Evolutionary conservation across 2,113 vertebrate genomes (phyloP), one percentile per base, ranked within the genome.

Genomic region (Terrapene triunguis): DNA sequence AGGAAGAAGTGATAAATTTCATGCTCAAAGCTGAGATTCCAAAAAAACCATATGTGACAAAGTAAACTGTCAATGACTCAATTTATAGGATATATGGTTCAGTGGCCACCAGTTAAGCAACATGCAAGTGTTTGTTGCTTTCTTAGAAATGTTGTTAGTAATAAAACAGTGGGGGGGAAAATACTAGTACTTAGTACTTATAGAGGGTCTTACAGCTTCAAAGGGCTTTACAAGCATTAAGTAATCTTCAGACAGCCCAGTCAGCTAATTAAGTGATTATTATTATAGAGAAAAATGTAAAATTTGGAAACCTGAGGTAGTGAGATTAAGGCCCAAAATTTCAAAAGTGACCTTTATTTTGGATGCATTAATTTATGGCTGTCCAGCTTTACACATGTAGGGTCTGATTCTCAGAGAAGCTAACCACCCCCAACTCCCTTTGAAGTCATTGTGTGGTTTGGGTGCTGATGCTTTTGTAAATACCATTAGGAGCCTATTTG

Each of bases 1-100:
- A 87, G 80, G 85, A 95, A 93, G 74, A 97, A 93, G 85, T 92
- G 82, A 97, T 95, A 80, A 57, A 93, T 91, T 95, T 97, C 44
- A 25, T 55, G 92, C 51, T 88, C 86, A 72, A 88, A 91, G 82
- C 59, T 92, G 84, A 79, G 89, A 85, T n/a, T 57, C 80, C 82
- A 81, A 59, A 21, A 38, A 42, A 0, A 0, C 24, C 57, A 44
- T n/a, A 78, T 25, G 84, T 0, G 55, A 87, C 44, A 90, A 93
- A 95, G 80, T 59, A 96, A 95, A 84, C 44, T 82, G 48, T 92
- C 82, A 92, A 80, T 94, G 35, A 72, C 16, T 69, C 84, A 97
- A 96, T 97, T 95, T 95, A 95, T 79, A 95, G 95, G 93, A 92
- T 95, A 88, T 76, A 85, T 0, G 0, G 89, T 92, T 62, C 62